Evolutionary conservation across 2,113 vertebrate species (phyloP).

Genomic region (Phylloscopus whistleri): DNA sequence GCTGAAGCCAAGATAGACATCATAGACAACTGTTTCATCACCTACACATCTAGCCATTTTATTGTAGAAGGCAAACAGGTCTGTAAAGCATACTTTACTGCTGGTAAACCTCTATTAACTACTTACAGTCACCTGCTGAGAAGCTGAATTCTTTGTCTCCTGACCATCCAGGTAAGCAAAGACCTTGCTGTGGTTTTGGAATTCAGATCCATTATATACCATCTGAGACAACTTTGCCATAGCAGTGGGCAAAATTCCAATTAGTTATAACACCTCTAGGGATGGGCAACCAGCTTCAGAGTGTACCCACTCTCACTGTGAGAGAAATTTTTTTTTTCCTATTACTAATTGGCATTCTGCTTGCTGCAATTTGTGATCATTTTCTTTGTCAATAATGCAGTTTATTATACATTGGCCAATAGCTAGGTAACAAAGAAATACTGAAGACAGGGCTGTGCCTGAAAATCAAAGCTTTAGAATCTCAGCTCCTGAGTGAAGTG

Average conservation of each 20-base stretch:
- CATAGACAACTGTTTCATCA: background rate
- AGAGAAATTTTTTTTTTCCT: background rate
- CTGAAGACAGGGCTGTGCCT: background rate
- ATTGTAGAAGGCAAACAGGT: background rate
- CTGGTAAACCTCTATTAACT: background rate
- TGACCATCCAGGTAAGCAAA: background rate
- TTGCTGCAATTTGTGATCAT: background rate
- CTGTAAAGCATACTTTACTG: background rate
- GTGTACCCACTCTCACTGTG: background rate
- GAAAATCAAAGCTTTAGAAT: background rate
- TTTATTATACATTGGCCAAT: background rate
- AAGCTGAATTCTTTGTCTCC: background rate
- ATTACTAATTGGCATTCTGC: background rate
- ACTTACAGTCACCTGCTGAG: background rate
- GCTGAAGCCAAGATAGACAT: background rate
- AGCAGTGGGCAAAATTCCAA: background rate
- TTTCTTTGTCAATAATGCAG: background rate
- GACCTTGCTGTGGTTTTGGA: background rate
- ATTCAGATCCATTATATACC: background rate
- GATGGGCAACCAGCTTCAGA: background rate
- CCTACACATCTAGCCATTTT: background rate
- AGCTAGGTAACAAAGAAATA: background rate
- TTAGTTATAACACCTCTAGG: background rate
- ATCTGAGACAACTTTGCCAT: background rate
- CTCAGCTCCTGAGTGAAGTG: background rate